Conservation (phyloP, 2,888 invertebrate species). For the Nudaria mundana region DNA sequence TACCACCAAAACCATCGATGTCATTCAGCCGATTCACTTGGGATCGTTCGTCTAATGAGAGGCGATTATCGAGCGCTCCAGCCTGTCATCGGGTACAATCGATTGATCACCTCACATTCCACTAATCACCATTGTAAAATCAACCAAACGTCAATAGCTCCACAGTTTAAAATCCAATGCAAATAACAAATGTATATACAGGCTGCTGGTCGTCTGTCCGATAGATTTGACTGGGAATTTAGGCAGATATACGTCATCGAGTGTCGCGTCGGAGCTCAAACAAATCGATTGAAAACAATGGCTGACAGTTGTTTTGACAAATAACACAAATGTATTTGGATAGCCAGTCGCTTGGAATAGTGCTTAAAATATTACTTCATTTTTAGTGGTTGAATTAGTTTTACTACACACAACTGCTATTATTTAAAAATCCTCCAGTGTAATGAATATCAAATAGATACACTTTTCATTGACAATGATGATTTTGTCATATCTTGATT, state of each 20-base stretch:
- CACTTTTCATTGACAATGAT: no score
- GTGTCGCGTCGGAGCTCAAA: slow-evolving; percentile 43
- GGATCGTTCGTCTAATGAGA: slow-evolving; percentile 55
- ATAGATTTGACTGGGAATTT: slow-evolving; percentile 65
- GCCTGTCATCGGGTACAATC: slow-evolving; percentile 64
- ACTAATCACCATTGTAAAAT: slow-evolving; percentile 10
- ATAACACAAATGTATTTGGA: slow-evolving; percentile 25
- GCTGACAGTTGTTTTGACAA: slow-evolving; percentile 44
- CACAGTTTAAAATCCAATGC: slow-evolving; percentile 14
- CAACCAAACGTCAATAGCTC: slow-evolving; percentile 21
- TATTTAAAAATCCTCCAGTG: no score
- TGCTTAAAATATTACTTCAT: slow-evolving; percentile 17
- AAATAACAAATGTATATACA: slow-evolving; percentile 21
- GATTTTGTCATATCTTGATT: no score
- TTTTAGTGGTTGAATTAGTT: no score
- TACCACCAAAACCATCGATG: slow-evolving; percentile 42
- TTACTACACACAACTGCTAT: no score
- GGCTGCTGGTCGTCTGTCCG: slow-evolving; percentile 49
- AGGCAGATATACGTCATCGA: slow-evolving; percentile 58
- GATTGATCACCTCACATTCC: slow-evolving; percentile 45
- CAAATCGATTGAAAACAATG: slow-evolving; percentile 43
- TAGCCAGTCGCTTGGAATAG: slow-evolving; percentile 18
- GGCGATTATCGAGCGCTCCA: slow-evolving; percentile 60
- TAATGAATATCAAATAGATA: no score
- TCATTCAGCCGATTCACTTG: slow-evolving; percentile 49